Evolutionary conservation across 2,797 vertebrate species (phyloP).

Genomic region (Enteromius viviparus): DNA sequence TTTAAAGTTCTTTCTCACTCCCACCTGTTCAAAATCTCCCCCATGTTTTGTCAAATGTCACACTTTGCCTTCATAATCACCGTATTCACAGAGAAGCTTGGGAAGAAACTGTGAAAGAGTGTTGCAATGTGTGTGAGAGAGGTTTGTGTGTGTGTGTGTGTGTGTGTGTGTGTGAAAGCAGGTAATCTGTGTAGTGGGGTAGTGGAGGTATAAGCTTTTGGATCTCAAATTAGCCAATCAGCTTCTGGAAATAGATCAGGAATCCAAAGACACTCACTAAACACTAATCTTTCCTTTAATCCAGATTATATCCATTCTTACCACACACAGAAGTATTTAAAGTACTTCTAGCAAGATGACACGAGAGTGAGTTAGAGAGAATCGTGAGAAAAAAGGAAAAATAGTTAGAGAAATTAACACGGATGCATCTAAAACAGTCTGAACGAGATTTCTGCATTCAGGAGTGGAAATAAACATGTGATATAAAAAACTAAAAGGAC

Average conservation of each 20-base stretch:
- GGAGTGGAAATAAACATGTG: neutral
- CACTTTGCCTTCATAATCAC: neutral
- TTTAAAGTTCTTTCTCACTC: constrained; percentile 41
- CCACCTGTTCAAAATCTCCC: constrained; percentile 36
- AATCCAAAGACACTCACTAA: constrained; percentile 52
- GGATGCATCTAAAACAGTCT: constrained; percentile 1
- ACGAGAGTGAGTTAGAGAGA: neutral
- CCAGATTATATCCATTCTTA: constrained; percentile 51
- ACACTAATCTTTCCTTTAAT: constrained; percentile 50
- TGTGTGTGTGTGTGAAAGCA: constrained; percentile 4
- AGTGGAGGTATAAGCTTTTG: constrained; percentile 40
- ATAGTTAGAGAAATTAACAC: neutral
- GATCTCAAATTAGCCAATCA: constrained; percentile 57
- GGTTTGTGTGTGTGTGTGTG: constrained; percentile 15
- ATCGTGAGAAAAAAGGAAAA: neutral
- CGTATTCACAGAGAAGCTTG: neutral
- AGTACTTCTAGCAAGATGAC: constrained; percentile 20
- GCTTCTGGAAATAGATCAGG: constrained; percentile 55
- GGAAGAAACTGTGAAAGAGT: neutral
- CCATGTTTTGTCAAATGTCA: constrained; percentile 31
- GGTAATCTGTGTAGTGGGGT: constrained; percentile 10
- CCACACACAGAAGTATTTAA: constrained; percentile 41
- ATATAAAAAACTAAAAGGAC: neutral
- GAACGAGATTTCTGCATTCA: neutral
- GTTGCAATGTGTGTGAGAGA: constrained; percentile 10